Evolutionary conservation across 2,113 vertebrate species (phyloP).

Genomic region (Alaudala cheleensis): DNA sequence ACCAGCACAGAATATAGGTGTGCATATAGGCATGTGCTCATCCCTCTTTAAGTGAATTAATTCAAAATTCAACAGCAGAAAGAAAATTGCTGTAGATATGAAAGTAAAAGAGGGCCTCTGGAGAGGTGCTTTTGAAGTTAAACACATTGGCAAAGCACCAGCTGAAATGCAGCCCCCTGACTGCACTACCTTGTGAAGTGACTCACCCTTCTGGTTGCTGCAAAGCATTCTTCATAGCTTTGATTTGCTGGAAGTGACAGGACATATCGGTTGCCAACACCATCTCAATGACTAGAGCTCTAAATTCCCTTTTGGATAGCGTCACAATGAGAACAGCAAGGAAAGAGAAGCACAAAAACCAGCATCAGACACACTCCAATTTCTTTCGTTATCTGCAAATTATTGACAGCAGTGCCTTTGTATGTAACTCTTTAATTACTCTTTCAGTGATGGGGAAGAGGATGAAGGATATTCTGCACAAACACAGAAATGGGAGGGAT

Average conservation of each 20-base stretch:
- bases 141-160: neutral
- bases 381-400: constrained; percentile 42
- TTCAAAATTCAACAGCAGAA: constrained; percentile 13
- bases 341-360: constrained; percentile 36
- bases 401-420: neutral
- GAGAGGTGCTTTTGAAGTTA: neutral
- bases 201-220: constrained; percentile 97
- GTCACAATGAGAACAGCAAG: neutral
- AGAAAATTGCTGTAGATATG: neutral
- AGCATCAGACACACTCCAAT: neutral
- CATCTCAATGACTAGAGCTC: constrained; percentile 96
- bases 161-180: neutral
- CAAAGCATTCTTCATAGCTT: constrained; percentile 95
- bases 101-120: neutral
- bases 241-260: constrained; percentile 98
- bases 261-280: constrained; percentile 98
- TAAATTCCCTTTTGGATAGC: constrained; percentile 84
- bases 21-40: neutral
- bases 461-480: neutral
- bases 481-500: neutral
- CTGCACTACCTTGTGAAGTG: neutral
- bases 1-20: neutral
- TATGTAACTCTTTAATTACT: neutral
- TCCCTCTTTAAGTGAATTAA: neutral
- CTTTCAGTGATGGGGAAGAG: neutral